Base-by-base conservation (phyloP, 1,140 invertebrate genomes). In the Zophobas atratus region DNA sequence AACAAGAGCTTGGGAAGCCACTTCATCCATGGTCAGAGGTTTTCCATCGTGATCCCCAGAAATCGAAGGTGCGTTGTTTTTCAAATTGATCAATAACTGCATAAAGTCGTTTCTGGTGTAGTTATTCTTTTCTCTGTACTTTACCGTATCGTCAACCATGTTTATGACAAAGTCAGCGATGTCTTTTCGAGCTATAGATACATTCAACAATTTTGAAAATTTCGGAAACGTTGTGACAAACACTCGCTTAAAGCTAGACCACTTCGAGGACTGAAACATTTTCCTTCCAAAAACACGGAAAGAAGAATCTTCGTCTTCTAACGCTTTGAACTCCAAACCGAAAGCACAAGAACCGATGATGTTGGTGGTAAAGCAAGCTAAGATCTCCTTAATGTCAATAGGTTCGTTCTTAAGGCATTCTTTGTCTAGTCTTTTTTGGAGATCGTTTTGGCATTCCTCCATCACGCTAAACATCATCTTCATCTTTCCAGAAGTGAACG, bases 21-120 rank as follows among this genome's bases (percentile, higher is more conserved):
- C 41, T 48, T 74, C 70, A 4, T 74, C 34, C 51, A 74, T 5
- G 1, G 48, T 74, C 6, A 74, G 8, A 2, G 20, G 8, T 4
- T 67, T 36, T 53, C 35, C 33, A 1, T 5, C 6, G 20, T 4
- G 5, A 6, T 8, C 51, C 35, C 67, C 49, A 20, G 20, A 20
- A 49, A 51, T 38, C 2, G 32, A 43, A 1, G 6, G 41, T 73
- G 38, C 43, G 6, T 87, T 90, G 81, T 88, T 87, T 8, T 70
- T 48, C 60, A 76, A n/a, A 39, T 76, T 48, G 48, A 89, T 80
- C 46, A 91, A 43, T 2, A 89, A 76, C 75, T 90, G 86, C 33
- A 90, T 73, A 74, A 90, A 89, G 79, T 91, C 90, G 76, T 88
- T 84, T n/a, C 86, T 79, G 0, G 80, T 80, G 0, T 87, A 82